Conservation (phyloP, 2,113 vertebrate species). For the Dromiciops gliroides region DNA sequence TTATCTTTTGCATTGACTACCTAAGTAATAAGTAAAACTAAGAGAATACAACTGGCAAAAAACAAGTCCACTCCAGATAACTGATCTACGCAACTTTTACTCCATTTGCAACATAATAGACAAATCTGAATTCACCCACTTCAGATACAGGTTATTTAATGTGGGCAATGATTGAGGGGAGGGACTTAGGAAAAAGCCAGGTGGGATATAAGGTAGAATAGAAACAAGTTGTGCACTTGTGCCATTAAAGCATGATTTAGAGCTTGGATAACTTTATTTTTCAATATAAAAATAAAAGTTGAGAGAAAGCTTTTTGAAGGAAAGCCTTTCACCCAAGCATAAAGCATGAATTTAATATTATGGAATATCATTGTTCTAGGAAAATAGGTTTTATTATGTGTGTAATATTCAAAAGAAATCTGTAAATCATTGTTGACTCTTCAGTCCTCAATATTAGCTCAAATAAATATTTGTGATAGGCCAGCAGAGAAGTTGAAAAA, state of each 20-base stretch:
- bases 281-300: conserved; percentile 37
- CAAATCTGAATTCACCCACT: background rate
- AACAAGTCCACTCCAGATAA: background rate
- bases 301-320: background rate
- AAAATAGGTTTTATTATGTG: conserved; percentile 50
- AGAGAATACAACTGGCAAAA: background rate
- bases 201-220: background rate
- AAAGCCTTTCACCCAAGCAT: conserved; percentile 34
- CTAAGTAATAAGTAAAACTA: background rate
- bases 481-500: conserved; percentile 10
- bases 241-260: conserved; percentile 25
- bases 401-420: conserved; percentile 34
- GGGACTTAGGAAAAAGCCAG: conserved; percentile 27
- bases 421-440: conserved; percentile 30
- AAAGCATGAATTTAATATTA: conserved; percentile 30
- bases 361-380: conserved; percentile 9
- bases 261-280: conserved; percentile 29
- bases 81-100: background rate
- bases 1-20: background rate
- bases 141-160: background rate
- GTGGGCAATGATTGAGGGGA: background rate
- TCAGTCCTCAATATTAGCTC: background rate
- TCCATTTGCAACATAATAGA: background rate
- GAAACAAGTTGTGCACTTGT: background rate
- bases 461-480: conserved; percentile 13